Base-by-base conservation (phyloP, 2,113 vertebrate species). In the Oenanthe oenanthe region DNA sequence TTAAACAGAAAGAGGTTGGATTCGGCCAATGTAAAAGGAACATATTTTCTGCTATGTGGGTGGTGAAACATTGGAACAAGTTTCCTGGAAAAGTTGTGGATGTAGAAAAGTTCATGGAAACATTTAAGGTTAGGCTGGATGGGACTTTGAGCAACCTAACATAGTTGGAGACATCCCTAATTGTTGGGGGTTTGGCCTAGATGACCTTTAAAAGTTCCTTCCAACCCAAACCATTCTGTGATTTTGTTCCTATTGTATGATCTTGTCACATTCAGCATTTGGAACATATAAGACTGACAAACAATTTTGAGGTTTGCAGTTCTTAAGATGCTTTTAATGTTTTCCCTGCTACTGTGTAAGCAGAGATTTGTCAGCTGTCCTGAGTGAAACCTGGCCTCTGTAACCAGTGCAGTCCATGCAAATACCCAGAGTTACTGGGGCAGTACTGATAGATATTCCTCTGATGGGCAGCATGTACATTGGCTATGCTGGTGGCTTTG, bases 391-490 rank as follows among this genome's bases (percentile, higher is more conserved):
- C 3, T 65, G 34, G 26, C 21, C 13, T 51, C 45, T 60, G 9
- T 54, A n/a, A 60, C 14, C 28, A 53, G 17, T 14, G 29, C 10
- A 51, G 9, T 31, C 13, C n/a, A 21, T 56, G 13, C 14, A 72
- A 66, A 72, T 21, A 51, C 10, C 6, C 5, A 12, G 3, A 60
- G 14, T 43, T 61, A 17, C 13, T 47, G n/a, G 5, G 36, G 6
- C 24, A 32, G 6, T 63, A 78, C 17, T 51, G 51, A 47, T 16
- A 26, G 2, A 36, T 72, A 50, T 60, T 38, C 34, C 26, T 62
- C 0, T 47, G 15, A 20, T 5, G 9, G 32, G 22, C 26, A 75
- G 22, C 10, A 32, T 9, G 16, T 42, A 17, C 0, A 0, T 43
- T 60, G 34, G 9, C 11, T 54, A 1, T 3, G 7, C 21, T 79